Conservation (phyloP, 2,888 invertebrate genomes). For the Cheilosia pagana region DNA sequence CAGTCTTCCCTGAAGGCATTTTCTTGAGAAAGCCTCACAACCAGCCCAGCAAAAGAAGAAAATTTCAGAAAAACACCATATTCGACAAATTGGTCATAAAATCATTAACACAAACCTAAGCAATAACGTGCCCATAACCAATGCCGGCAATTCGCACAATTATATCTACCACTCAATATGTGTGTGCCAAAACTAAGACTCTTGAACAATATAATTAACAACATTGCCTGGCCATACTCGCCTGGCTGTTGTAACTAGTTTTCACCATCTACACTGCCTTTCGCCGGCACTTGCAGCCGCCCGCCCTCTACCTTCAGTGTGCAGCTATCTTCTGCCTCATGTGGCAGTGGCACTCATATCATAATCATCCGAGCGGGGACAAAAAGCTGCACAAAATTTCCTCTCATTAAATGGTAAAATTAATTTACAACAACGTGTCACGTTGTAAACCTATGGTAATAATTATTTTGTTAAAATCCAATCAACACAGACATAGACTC, state of each 20-base stretch:
- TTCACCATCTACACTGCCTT: slow-evolving; percentile 50
- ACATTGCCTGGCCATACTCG: slow-evolving; percentile 48
- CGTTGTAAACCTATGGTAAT: slow-evolving; percentile 65
- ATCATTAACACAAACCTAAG: slow-evolving; percentile 64
- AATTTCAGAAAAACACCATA: slow-evolving; percentile 29
- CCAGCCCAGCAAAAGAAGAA: slow-evolving; percentile 14
- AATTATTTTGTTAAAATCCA: slow-evolving; percentile 69
- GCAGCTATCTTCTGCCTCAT: slow-evolving; percentile 19
- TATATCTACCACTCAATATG: slow-evolving; percentile 35
- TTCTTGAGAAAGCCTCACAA: slow-evolving; percentile 23
- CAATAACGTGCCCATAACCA: slow-evolving; percentile 41
- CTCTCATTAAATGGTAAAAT: slow-evolving; percentile 67
- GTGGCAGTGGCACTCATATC: slow-evolving; percentile 60
- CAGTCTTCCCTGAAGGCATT: slow-evolving; percentile 49
- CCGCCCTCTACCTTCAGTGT: slow-evolving; percentile 10
- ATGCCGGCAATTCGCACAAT: slow-evolving; percentile 60
- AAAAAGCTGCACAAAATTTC: slow-evolving; percentile 53
- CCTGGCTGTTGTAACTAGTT: slow-evolving; percentile 36
- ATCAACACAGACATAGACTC: slow-evolving; percentile 18
- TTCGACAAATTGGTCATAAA: slow-evolving; percentile 68
- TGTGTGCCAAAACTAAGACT: slow-evolving; percentile 46
- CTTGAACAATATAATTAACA: slow-evolving; percentile 66
- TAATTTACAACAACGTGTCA: slow-evolving; percentile 70
- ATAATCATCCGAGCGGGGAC: slow-evolving; percentile 46
- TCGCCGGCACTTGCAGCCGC: slow-evolving; percentile 7